Base-by-base conservation (phyloP, 2,797 vertebrate species). In the Adrianichthys oophorus region DNA sequence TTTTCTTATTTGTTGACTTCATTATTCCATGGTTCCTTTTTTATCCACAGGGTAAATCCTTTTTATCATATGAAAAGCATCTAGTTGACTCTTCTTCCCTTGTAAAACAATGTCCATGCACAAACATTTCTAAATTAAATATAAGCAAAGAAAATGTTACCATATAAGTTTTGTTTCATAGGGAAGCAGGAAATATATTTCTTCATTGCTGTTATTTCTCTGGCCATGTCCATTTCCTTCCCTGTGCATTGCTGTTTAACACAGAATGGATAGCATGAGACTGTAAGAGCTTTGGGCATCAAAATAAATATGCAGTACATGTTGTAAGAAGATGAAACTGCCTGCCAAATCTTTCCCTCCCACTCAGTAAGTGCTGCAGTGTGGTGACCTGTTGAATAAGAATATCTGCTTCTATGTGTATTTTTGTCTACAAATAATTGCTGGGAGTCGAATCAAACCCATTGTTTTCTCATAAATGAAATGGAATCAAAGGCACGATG, bases 271-370 rank as follows among this genome's bases (percentile, higher is more conserved):
- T 23, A 68, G 12, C 55, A 4, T 48, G 7, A 53, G 21, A 51
- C 56, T 60, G 10, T 26, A 43, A 42, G 61, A 23, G 23, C 51
- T 64, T 59, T 50, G 17, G 3, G 56, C n/a, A 16, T 59, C 5
- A 53, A 67, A 71, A 63, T 45, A 64, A 64, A 19, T 43, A 17
- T 54, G 29, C n/a, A 44, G 4, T 32, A 12, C 51, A 74, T 70
- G 40, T 62, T 57, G 42, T 63, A 64, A 60, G 26, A 32, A 15
- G 2, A 7, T 56, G 42, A 37, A 53, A 49, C 12, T 46, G 4
- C 24, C 32, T 1, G 1, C 19, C 16, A 26, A 21, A 48, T 44
- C 60, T 56, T 2, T 8, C 5, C 5, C 10, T 15, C 56, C 26
- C 17, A 12, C 50, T 66, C 45, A 47, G 44, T 66, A 17, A 6